Evolutionary conservation across 1,140 invertebrate genomes (phyloP), one percentile per base, ranked within the genome.

Genomic region (Hypothenemus hampei): DNA sequence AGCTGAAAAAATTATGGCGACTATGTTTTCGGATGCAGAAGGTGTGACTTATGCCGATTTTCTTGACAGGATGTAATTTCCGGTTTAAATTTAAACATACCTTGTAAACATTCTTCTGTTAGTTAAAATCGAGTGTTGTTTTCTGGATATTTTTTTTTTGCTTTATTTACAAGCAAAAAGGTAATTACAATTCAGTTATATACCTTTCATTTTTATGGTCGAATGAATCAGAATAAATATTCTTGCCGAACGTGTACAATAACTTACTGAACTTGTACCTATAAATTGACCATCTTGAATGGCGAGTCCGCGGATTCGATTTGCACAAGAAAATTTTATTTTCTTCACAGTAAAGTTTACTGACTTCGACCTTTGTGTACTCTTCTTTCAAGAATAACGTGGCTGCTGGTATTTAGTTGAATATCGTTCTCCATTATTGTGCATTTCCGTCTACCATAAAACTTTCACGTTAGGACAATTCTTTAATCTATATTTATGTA

Each of bases 261-360:
- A 65, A 65, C 64, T 65, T 64, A 65, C 62, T 47, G 58, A 60
- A 64, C 54, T 65, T 62, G 64, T 62, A 65, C 62, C 62, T 51
- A 65, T 65, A 65, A 65, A 65, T 65, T 61, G 64, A 62, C 61
- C 62, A 62, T 62, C 64, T 62, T 57, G 61, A 65, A 61, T 63
- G 57, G 50, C 47, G 49, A 58, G 59, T 59, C 53, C 47, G 55
- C 44, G 29, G 56, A 49, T 56, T 63, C 59, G 59, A 63, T 61
- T 63, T 63, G 59, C 62, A 59, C 55, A 49, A 47, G 54, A 52
- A 60, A 63, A 60, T 60, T 60, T 63, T 63, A 60, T 61, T 59
- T 61, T 55, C 24, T 44, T 49, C 43, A 44, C 50, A 24, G 60
- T 45, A 55, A 58, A 61, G 60, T 61, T 61, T 61, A 61, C 49